These are phyloP conservation scores for Cephalopholis sonnerati DNA, from an alignment of 2,113 vertebrate genomes.

Conservation along the genomic window DNA sequence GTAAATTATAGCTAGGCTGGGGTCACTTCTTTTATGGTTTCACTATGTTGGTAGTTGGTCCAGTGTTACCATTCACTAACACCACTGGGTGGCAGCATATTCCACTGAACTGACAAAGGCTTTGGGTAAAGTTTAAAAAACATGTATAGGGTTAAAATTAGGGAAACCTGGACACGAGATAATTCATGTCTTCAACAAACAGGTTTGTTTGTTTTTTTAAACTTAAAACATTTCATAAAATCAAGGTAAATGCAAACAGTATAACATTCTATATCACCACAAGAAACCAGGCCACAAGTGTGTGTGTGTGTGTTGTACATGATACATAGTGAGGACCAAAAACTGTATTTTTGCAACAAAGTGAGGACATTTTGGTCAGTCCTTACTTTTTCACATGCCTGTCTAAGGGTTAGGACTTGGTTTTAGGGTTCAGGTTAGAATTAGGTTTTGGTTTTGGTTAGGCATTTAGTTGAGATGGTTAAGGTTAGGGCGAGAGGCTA, in stretches of 20 bases:
- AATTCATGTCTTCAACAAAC: background rate
- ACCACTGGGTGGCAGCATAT: constrained; percentile 76
- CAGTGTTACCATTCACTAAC: background rate
- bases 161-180: background rate
- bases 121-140: background rate
- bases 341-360: too few species aligned
- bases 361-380: too few species aligned
- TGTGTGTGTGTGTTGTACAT: too few species aligned
- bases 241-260: background rate
- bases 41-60: background rate
- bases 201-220: background rate
- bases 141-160: background rate
- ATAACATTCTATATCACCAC: too few species aligned
- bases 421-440: too few species aligned
- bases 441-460: too few species aligned
- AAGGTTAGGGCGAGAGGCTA: too few species aligned
- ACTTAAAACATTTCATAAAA: background rate
- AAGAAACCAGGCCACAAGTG: too few species aligned
- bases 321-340: too few species aligned
- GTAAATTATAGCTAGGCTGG: background rate
- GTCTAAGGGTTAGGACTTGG: too few species aligned
- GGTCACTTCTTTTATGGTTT: background rate
- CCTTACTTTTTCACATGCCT: too few species aligned
- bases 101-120: constrained; percentile 45
- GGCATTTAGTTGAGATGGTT: too few species aligned